Evolutionary conservation across 23 tunicate species (phyloP), one percentile per base, ranked within the genome.

Genomic region (Halocynthia aurantium): DNA sequence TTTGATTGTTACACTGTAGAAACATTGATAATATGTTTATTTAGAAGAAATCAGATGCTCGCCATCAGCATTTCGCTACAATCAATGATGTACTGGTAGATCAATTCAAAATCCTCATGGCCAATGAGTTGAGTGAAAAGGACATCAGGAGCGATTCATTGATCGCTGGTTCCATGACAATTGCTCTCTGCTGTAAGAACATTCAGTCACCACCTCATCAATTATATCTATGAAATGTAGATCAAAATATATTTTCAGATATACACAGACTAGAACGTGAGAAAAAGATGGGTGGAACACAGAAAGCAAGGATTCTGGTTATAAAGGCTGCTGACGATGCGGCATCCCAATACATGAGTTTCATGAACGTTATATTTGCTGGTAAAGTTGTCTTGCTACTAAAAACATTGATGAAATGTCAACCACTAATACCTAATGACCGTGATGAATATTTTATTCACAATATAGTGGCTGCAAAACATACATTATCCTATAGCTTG

Each of bases 301-400:
- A 76, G 10, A 86, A 73, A 60, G 52, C 98, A 7, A 58, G 98
- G 7, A 92, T 92, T 22, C 77, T 92, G 8, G 92, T 92, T 7
- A 62, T 92, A 5, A 92, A 92, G 75, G 92, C 98, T 6, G 88
- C 98, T 22, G 90, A 92, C 55, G 98, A 92, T 69, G 88, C 92
- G 0, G 88, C 98, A 2, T 77, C 98, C 5, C 98, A 92, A 67
- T 92, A 92, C 50, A 82, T 92, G 92, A 92, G 98, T 75, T 86
- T 92, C 68, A 92, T 92, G 98, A 92, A 92, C 64, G 83, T 84
- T 20, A 82, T 92, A 31, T 92, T 92, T 78, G 98, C 98, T 55
- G 98, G 98, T 92, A 51, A 31, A 31, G 44, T 31, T 31, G 44
- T 31, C 44, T 31, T 31, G 44, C 44, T 31, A 31, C 44, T 31